Evolutionary conservation across 2,113 vertebrate genomes (phyloP), one percentile per base, ranked within the genome.

Genomic region (Ardeotis arabs): DNA sequence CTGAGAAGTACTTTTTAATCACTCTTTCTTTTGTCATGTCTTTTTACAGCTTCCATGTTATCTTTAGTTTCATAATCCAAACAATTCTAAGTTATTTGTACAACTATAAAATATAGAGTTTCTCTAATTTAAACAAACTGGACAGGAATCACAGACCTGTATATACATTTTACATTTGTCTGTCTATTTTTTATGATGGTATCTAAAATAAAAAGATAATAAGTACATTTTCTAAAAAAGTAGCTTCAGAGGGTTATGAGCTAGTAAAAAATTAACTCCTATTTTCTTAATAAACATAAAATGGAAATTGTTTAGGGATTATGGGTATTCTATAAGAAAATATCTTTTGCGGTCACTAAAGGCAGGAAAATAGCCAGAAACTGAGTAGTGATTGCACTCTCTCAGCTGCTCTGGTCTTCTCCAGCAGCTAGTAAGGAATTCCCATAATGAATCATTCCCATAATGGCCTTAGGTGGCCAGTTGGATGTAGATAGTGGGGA

Each of bases 21-120:
- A 84, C 22, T 60, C 25, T 77, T 78, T 41, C 28, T 52, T 84
- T 49, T 81, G 60, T 90, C 14, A 1, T 67, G 59, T 66, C 39
- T 47, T 52, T 67, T 90, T 90, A 94, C n/a, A 89, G 14, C 13
- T 82, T 88, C 70, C 91, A 93, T 92, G 60, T 84, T 97, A 84
- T 78, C 60, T 96, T 96, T 90, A 85, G 77, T 84, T 98, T 96
- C 69, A 84, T 90, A 95, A 97, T 95, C 45, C 45, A 96, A 96
- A 93, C 63, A 93, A 52, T 41, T 75, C 18, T 37, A 89, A 78
- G 10, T 90, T 95, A 80, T 93, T 96, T 79, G 58, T 59, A 87
- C 72, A 94, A 89, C 77, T 96, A 93, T 95, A 96, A 97, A 97
- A 98, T 91, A 87, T 27, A 92, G 88, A 89, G 60, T 96, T 97